These are phyloP conservation scores for Coracopsis vasa DNA, from an alignment of 2,113 vertebrate genomes.

Conservation along the genomic window DNA sequence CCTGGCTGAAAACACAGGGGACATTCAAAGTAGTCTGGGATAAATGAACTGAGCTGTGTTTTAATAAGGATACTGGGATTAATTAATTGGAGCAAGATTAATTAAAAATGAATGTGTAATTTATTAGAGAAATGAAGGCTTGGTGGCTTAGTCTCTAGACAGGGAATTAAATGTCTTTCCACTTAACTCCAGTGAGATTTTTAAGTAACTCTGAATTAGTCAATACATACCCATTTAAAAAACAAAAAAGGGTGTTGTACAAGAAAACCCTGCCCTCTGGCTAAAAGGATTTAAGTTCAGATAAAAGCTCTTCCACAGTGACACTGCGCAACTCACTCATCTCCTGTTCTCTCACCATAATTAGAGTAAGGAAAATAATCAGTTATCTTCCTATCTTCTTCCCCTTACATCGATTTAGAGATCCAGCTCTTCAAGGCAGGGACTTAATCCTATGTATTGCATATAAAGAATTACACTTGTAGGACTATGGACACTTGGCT, in stretches of 20 bases:
- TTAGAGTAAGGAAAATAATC: not conserved
- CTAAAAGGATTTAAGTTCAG: not conserved
- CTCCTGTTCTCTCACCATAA: not conserved
- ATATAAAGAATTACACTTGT: rapidly evolving
- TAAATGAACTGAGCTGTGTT: not conserved
- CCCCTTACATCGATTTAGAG: rapidly evolving
- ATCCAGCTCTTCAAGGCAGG: not conserved
- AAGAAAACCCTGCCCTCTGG: not conserved
- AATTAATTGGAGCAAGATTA: not conserved
- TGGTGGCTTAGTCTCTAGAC: not conserved
- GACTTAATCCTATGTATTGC: rapidly evolving
- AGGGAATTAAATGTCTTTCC: not conserved
- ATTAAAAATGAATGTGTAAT: not conserved
- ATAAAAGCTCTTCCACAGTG: not conserved
- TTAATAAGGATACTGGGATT: not conserved
- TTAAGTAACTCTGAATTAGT: not conserved
- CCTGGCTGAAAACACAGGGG: not conserved
- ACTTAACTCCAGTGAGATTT: not conserved
- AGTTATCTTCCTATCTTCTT: not conserved
- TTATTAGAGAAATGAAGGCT: not conserved
- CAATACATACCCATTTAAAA: not conserved
- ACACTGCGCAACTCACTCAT: not conserved
- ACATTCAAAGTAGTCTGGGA: not conserved
- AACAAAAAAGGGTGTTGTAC: not conserved
- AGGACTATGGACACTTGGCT: not conserved